Evolutionary conservation across 1,140 invertebrate genomes (phyloP).

Genomic region (Cotesia vestalis): DNA sequence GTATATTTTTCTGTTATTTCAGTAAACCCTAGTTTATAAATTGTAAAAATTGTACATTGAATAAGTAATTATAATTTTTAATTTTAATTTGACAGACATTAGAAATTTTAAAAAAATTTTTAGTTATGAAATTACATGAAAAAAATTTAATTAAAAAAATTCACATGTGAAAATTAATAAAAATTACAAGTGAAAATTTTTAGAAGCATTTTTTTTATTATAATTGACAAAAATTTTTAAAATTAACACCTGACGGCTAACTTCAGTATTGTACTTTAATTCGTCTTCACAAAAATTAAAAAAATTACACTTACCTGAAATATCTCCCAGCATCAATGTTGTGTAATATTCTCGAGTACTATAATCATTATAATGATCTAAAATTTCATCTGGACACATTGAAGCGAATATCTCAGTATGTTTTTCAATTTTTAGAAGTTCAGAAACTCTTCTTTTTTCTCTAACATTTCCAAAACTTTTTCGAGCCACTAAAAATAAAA

Average conservation of each 20-base stretch:
- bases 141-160: too few species aligned
- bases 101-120: too few species aligned
- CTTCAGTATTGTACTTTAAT: not conserved
- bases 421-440: slow-evolving; percentile 44
- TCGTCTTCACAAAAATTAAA: not conserved
- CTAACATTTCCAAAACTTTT: not conserved
- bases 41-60: not conserved
- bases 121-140: too few species aligned
- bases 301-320: slow-evolving; percentile 63
- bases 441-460: slow-evolving; percentile 25
- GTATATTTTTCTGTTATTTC: slow-evolving; percentile 72
- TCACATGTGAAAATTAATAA: too few species aligned
- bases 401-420: slow-evolving; percentile 70
- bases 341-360: slow-evolving; percentile 66
- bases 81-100: slow-evolving; percentile 2
- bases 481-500: not conserved
- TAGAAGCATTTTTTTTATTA: too few species aligned
- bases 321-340: slow-evolving; percentile 71
- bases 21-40: slow-evolving; percentile 66
- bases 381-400: slow-evolving; percentile 72
- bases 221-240: too few species aligned
- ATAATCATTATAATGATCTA: slow-evolving; percentile 67
- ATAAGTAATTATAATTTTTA: not conserved
- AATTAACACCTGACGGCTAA: too few species aligned
- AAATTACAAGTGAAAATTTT: too few species aligned